phyloP scores from a whole-genome alignment of 1,140 invertebrate genomes.

The Rhopalosiphum padi region DNA sequence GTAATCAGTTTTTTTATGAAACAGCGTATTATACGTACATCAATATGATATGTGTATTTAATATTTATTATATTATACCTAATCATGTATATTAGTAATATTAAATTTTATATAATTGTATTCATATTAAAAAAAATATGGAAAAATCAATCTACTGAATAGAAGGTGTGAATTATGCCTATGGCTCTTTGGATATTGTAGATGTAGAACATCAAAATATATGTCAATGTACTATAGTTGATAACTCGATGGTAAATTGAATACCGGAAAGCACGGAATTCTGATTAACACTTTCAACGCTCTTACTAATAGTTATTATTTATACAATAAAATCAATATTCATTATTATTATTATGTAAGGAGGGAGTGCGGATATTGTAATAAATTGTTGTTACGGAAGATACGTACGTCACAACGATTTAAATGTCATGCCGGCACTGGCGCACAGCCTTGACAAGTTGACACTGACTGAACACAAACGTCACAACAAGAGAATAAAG shows the following conservation, averaged over 20 bases:
- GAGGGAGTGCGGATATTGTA: not conserved
- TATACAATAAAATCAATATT: not conserved
- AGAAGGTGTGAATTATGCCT: too few species aligned
- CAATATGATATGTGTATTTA: too few species aligned
- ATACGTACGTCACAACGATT: not conserved
- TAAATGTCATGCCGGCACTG: not conserved
- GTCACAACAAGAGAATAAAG: not conserved
- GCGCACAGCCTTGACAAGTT: not conserved
- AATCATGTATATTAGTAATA: too few species aligned
- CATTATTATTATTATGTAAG: not conserved
- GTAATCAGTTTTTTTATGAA: too few species aligned
- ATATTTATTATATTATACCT: too few species aligned
- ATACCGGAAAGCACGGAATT: not conserved
- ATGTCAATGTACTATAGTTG: not conserved
- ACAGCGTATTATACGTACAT: too few species aligned
- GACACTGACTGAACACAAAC: not conserved
- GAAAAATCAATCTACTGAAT: too few species aligned
- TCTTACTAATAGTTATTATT: not conserved
- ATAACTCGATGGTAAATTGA: not conserved
- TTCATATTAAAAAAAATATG: too few species aligned
- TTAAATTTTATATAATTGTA: too few species aligned
- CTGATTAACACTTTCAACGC: not conserved
- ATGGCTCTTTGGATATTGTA: too few species aligned
- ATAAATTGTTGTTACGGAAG: not conserved
- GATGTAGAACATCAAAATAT: too few species aligned